phyloP scores from a whole-genome alignment of 2,888 invertebrate genomes.

The Ophioninae sp. region DNA sequence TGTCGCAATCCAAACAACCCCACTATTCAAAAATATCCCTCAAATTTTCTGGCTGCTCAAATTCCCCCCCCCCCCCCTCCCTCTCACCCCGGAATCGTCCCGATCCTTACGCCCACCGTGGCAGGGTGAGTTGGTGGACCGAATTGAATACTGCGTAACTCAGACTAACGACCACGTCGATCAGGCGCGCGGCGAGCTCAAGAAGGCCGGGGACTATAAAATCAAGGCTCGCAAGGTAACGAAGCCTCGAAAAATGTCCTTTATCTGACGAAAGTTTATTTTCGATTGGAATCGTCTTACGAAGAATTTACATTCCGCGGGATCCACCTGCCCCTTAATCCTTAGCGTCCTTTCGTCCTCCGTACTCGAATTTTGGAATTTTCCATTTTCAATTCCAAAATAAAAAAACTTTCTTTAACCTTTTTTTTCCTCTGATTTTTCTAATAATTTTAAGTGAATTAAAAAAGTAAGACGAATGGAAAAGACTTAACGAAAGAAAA shows the following conservation, averaged over 20 bases:
- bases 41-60: background rate
- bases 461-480: background rate
- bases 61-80: conserved; percentile 29
- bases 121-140: conserved; percentile 96
- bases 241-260: conserved; percentile 18
- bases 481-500: background rate
- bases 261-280: no score
- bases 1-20: background rate
- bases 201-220: conserved; percentile 90
- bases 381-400: background rate
- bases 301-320: background rate
- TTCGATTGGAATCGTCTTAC: background rate
- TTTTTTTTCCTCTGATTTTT: background rate
- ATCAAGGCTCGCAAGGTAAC: conserved; percentile 94
- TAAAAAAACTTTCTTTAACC: background rate
- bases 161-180: conserved; percentile 93
- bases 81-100: conserved; percentile 69
- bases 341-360: background rate
- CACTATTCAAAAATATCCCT: background rate
- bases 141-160: conserved; percentile 96
- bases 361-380: background rate
- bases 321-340: background rate
- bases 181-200: conserved; percentile 89
- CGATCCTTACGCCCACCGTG: conserved; percentile 66
- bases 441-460: background rate